Evolutionary conservation across 1,140 invertebrate species (phyloP), one percentile per base, ranked within the genome.

Genomic region (Saccostrea echinata): DNA sequence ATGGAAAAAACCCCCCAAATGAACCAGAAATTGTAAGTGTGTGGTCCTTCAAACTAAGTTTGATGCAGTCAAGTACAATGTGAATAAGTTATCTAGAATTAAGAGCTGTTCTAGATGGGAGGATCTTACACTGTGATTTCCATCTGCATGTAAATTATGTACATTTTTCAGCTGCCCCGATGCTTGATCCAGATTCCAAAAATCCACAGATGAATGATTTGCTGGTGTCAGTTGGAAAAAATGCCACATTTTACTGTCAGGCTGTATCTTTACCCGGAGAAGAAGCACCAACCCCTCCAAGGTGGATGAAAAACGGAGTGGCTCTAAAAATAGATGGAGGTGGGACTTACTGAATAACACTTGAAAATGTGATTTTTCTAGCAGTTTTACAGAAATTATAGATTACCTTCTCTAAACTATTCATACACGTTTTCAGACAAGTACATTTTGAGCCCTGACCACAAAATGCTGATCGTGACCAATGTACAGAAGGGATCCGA

Each of bases 231-330:
- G 35, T 51, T 33, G 35, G 51, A n/a, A 53, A 53, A 27, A 51
- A 52, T 24, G 35, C 81, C 8, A 83, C 12, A 0, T 83, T 83
- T 83, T 12, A 12, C 4, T 83, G 81, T 53, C 6, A 83, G 3
- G 81, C 81, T 2, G 21, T 13, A 35, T 83, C 81, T n/a, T 27
- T 83, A 11, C 35, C 81, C 2, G 43, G n/a, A 12, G 81, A 83
- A 33, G 0, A 13, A 1, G 16, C 12, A 0, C 81, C 81, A 53
- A 52, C 43, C 21, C 16, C 11, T 12, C 81, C 81, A 83, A 51
- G 11, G 21, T 83, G 81, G 81, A 83, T n/a, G 81, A 83, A 83
- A 51, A 83, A 83, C n/a, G 81, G 81, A n/a, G 35, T 2, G 1
- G 35, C 6, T 21, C 21, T 83, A 12, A 1, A 11, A 24, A 83